Evolutionary conservation across 1,140 invertebrate species (phyloP).

Genomic region (Caerostris extrusa): DNA sequence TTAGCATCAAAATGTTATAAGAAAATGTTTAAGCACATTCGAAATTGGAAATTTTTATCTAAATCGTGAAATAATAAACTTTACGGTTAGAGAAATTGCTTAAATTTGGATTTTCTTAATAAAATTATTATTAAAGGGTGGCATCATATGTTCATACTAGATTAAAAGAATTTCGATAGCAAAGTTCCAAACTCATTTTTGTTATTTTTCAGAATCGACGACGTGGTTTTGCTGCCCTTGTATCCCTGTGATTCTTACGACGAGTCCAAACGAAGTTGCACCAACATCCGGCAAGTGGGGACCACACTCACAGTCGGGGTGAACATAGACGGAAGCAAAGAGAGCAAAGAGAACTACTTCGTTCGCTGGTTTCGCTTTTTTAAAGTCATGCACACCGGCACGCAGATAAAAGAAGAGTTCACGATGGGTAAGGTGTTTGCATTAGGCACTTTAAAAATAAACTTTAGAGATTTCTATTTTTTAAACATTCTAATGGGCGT

Average conservation of each 20-base stretch:
- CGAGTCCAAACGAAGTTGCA: background rate
- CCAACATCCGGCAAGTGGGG: constrained; percentile 3
- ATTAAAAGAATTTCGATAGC: no score
- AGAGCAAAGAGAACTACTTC: background rate
- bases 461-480: no score
- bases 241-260: constrained; percentile 28
- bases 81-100: no score
- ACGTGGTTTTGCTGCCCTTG: background rate
- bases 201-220: background rate
- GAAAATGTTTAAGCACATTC: no score
- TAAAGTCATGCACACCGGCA: background rate
- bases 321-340: background rate
- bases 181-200: background rate
- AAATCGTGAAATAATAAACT: no score
- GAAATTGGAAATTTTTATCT: no score
- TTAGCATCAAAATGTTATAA: no score
- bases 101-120: no score
- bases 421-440: background rate
- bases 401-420: background rate
- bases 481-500: no score
- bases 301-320: constrained; percentile 8
- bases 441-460: background rate
- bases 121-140: no score
- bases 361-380: constrained; percentile 7
- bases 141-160: no score